Percentiles rank a stretch among this genome's conserved stretches.
These are phyloP conservation scores for Strigops habroptila DNA, from an alignment of 2,113 vertebrate species.

Conservation along the genomic window DNA sequence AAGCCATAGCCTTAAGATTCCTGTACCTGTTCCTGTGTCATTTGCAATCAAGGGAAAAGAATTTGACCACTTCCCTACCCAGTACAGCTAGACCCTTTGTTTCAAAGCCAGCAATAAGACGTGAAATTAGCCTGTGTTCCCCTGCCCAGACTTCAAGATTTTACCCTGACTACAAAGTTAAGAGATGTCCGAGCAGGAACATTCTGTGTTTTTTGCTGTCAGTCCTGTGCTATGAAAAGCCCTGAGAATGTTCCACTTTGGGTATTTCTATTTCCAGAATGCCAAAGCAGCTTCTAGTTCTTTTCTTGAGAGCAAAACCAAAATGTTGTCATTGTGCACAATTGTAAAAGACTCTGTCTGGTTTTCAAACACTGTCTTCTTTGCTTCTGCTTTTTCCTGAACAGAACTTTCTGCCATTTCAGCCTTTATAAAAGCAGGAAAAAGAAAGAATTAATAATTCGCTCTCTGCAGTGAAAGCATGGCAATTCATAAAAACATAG, in stretches of 20 bases:
- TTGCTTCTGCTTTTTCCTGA: background rate
- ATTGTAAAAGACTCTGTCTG: background rate
- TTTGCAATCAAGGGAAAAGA: background rate
- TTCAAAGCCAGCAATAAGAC: background rate
- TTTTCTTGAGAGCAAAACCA: background rate
- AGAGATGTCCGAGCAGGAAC: background rate
- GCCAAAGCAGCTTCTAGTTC: background rate
- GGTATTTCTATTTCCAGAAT: background rate
- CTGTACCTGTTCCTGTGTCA: background rate
- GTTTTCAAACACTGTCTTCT: background rate
- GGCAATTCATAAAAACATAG: background rate
- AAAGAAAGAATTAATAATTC: background rate
- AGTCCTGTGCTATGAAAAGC: background rate
- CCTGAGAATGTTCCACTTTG: background rate
- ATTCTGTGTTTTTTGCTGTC: background rate
- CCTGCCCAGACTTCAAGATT: background rate
- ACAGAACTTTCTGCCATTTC: background rate
- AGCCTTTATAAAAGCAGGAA: background rate
- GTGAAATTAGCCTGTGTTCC: background rate
- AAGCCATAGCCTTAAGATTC: background rate
- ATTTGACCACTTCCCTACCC: accelerated
- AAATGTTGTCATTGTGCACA: background rate
- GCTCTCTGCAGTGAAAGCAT: background rate
- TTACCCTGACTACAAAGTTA: background rate
- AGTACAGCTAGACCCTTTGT: accelerated